Conservation (phyloP, 2,888 invertebrate species). For the Penaeus monodon region DNA sequence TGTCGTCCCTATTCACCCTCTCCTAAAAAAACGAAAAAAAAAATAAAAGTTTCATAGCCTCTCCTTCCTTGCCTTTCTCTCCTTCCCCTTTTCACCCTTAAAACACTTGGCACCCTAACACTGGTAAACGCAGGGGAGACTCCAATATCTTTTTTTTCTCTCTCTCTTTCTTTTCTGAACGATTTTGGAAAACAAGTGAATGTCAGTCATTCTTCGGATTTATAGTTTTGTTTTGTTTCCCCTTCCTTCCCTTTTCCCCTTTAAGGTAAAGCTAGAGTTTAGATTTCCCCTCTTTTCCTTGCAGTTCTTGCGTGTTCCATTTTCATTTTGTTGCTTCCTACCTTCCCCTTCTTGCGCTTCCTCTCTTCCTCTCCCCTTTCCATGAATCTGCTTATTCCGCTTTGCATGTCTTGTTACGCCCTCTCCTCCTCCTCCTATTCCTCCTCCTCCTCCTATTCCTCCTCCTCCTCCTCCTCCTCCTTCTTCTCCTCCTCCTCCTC, state of each 20-base stretch:
- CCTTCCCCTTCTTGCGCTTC: not conserved
- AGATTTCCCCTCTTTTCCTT: not conserved
- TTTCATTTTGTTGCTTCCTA: not conserved
- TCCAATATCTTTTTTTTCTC: not conserved
- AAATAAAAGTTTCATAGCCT: not conserved
- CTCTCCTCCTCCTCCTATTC: not conserved
- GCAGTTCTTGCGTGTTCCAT: not conserved
- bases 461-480: too few species aligned
- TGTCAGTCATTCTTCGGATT: conserved; percentile 2
- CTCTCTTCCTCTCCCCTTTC: not conserved
- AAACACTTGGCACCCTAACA: too few species aligned
- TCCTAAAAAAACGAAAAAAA: not conserved
- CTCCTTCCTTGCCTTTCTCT: not conserved
- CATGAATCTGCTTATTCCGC: not conserved
- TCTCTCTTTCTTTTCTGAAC: not conserved
- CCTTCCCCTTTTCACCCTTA: not conserved
- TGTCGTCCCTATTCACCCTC: not conserved
- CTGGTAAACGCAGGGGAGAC: too few species aligned
- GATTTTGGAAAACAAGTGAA: not conserved
- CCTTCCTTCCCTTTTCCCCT: not conserved
- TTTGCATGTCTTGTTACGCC: not conserved
- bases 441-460: not conserved
- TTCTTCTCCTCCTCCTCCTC: not conserved
- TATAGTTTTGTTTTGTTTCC: not conserved
- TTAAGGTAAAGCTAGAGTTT: too few species aligned